Base-by-base conservation (phyloP, 2,797 vertebrate species). In the Tarsius wallacei region DNA sequence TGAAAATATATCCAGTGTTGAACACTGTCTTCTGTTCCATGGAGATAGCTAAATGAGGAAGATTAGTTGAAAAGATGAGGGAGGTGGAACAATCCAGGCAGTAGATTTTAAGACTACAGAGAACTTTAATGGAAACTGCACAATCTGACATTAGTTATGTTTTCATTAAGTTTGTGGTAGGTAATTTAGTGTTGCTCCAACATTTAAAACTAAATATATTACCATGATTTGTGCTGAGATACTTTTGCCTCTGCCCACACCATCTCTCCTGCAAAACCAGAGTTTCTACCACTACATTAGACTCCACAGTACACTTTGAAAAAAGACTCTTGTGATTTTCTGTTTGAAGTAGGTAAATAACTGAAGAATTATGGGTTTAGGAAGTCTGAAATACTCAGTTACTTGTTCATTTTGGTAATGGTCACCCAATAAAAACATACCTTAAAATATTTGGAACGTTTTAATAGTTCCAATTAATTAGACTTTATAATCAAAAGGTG, bases 181-280 rank as follows among this genome's bases (percentile, higher is more conserved):
- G 36, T 90, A 86, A 87, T 91, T 91, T 86, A 90, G 36, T 13
- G 51, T 87, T 84, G 64, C 26, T 85, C 42, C 47, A 84, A 36
- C 49, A 77, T 11, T 76, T 81, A 83, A 95, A 42, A 24, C 73
- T 28, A 87, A 93, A 93, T 42, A 31, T 74, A 71, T 49, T 80
- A 66, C n/a, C 31, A 51, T 61, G 84, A 93, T 86, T 96, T 91
- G n/a, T 91, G 63, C 70, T 91, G 59, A 91, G 13, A 91, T 57
- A 63, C 31, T 76, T 93, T 61, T 74, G 57, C 31, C 33, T 94
- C 71, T 36, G 33, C 19, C 57, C 42, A 71, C 8, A 61, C 47
- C 51, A 13, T 74, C 6, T 93, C 24, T n/a, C 57, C 4, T 64
- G 19, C 8, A 90, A 96, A 84, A 74, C 2, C 53, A 87, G 47